Evolutionary conservation across 2,888 invertebrate species (phyloP).

Genomic region (Hirtodrosophila cameraria): DNA sequence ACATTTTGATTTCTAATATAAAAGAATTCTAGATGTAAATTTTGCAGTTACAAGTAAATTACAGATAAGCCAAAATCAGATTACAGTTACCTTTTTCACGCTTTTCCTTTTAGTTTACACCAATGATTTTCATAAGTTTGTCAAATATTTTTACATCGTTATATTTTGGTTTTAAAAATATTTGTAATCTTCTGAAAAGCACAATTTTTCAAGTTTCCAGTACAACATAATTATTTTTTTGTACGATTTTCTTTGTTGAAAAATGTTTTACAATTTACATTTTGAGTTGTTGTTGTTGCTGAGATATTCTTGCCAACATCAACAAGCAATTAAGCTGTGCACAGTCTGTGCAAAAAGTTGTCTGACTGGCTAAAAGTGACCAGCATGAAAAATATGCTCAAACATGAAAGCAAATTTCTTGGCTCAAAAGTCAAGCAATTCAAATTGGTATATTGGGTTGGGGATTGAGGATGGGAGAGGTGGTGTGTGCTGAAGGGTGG

Average conservation of each 20-base stretch:
- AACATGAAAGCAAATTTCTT: slow-evolving; percentile 45
- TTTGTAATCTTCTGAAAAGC: no score
- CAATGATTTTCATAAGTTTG: no score
- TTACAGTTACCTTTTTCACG: neutral
- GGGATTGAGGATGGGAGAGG: no score
- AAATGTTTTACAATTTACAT: slow-evolving; percentile 6
- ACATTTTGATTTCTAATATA: no score
- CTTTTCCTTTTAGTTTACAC: neutral
- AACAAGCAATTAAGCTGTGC: slow-evolving; percentile 42
- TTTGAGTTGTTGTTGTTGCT: neutral
- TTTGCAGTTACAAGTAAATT: no score
- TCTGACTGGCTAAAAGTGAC: slow-evolving; percentile 20
- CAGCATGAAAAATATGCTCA: slow-evolving; percentile 39
- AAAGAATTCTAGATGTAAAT: no score
- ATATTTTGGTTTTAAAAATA: no score
- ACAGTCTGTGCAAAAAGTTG: slow-evolving; percentile 27
- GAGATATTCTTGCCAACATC: slow-evolving; percentile 11
- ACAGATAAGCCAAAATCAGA: neutral
- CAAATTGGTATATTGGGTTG: slow-evolving; percentile 28
- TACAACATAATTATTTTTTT: neutral
- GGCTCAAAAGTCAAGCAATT: slow-evolving; percentile 58
- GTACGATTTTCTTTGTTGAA: slow-evolving; percentile 1
- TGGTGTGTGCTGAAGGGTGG: neutral
- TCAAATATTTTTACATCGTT: no score
- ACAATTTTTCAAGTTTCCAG: neutral